A percentile compares a stretch with the other conserved stretches of the same genome.
These are phyloP conservation scores for Nymphalis c-album DNA, from an alignment of 2,888 invertebrate species.

Conservation along the genomic window DNA sequence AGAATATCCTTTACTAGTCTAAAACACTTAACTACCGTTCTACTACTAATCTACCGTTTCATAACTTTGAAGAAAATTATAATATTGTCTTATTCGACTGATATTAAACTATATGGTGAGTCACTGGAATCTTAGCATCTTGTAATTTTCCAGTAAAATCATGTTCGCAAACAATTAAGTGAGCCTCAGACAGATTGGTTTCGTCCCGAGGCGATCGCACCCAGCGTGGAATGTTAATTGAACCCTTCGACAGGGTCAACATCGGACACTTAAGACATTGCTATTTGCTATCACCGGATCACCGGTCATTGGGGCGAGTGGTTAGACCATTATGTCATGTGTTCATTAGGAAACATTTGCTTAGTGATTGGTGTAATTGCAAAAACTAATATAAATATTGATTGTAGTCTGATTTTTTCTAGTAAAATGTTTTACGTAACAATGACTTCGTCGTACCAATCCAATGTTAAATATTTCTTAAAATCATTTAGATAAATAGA, in stretches of 20 bases:
- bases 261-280: constrained; percentile 39
- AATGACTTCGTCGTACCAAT: not conserved
- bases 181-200: constrained; percentile 61
- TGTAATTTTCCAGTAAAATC: constrained; percentile 57
- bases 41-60: constrained; percentile 17
- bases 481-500: not conserved
- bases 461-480: not conserved
- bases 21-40: too few relatives aligned
- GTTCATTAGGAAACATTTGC: constrained; percentile 44
- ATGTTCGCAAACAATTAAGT: constrained; percentile 74
- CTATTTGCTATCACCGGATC: constrained; percentile 36
- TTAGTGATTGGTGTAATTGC: constrained; percentile 35
- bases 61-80: constrained; percentile 19
- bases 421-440: too few relatives aligned
- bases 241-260: constrained; percentile 57
- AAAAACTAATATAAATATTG: constrained; percentile 12
- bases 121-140: constrained; percentile 30
- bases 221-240: constrained; percentile 70
- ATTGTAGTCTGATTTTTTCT: too few relatives aligned
- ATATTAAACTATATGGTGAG: constrained; percentile 26
- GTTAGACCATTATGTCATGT: constrained; percentile 42
- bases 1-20: too few relatives aligned
- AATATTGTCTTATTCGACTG: constrained; percentile 23
- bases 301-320: constrained; percentile 41
- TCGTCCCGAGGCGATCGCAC: constrained; percentile 65